Evolutionary conservation across 2,888 invertebrate genomes (phyloP).

Genomic region (Caenorhabditis sinica): DNA sequence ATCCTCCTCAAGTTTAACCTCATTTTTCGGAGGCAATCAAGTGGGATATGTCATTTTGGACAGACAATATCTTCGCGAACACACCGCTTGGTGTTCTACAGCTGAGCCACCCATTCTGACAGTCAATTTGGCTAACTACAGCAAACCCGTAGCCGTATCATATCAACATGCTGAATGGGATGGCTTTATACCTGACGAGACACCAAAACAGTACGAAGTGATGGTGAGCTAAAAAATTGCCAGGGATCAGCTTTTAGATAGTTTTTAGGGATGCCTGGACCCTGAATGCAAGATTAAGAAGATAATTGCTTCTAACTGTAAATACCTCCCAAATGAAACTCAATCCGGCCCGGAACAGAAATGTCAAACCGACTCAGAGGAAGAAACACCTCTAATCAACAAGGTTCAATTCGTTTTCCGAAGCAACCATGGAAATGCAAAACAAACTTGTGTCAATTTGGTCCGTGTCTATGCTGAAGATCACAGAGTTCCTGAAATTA

Average conservation of each 20-base stretch:
- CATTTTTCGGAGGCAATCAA: neutral
- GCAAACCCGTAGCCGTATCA: neutral
- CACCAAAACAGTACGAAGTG: neutral
- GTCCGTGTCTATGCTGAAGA: too few species aligned
- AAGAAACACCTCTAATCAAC: neutral
- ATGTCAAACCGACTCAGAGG: neutral
- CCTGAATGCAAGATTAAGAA: neutral
- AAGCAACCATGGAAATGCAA: too few species aligned
- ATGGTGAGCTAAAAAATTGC: constrained; percentile 1
- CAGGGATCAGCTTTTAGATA: neutral
- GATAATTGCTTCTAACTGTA: neutral
- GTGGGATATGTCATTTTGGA: neutral
- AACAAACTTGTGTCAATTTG: too few species aligned
- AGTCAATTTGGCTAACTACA: constrained; percentile 1
- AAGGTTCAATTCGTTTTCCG: neutral
- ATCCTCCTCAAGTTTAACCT: neutral
- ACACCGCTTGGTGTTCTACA: neutral
- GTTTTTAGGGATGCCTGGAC: neutral
- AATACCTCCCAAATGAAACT: neutral
- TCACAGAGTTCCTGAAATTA: too few species aligned
- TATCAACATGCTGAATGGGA: constrained; percentile 15
- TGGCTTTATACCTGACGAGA: neutral
- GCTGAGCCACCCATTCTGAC: neutral
- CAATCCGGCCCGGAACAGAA: neutral
- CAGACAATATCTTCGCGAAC: neutral